Evolutionary conservation across 2,888 invertebrate genomes (phyloP).

Genomic region (Patella ulyssiponensis): DNA sequence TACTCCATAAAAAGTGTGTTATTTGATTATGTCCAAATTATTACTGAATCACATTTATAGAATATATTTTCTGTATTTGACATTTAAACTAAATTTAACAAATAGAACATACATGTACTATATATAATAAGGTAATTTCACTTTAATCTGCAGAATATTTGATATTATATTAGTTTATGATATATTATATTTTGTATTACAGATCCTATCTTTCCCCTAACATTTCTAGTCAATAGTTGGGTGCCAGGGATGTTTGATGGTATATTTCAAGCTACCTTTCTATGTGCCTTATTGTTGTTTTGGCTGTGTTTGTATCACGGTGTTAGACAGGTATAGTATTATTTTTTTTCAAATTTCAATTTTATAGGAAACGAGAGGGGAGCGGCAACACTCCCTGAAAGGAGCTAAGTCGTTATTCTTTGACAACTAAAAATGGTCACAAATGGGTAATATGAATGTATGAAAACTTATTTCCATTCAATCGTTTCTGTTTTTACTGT

Average conservation of each 20-base stretch:
- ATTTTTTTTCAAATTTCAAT: too few species aligned
- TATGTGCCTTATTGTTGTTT: constrained; percentile 89
- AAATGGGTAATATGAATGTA: too few species aligned
- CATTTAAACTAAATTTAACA: background rate
- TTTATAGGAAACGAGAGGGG: too few species aligned
- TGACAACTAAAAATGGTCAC: too few species aligned
- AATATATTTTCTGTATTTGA: background rate
- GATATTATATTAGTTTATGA: background rate
- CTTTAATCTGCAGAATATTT: too few species aligned
- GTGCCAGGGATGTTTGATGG: constrained; percentile 94
- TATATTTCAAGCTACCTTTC: constrained; percentile 89
- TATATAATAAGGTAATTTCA: background rate
- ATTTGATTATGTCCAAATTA: too few species aligned
- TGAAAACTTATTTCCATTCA: too few species aligned
- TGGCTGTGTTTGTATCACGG: constrained; percentile 98
- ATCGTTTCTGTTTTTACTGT: too few species aligned
- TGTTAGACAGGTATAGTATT: constrained; percentile 82
- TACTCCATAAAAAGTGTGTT: too few species aligned
- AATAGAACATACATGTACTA: background rate
- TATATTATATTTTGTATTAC: constrained; percentile 58
- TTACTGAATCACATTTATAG: too few species aligned
- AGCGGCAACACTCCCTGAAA: too few species aligned
- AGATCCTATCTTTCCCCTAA: constrained; percentile 96
- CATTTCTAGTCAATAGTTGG: constrained; percentile 90
- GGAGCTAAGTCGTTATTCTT: too few species aligned